Conservation (phyloP, 2,888 invertebrate species). For the Eumerus sabulonum region DNA sequence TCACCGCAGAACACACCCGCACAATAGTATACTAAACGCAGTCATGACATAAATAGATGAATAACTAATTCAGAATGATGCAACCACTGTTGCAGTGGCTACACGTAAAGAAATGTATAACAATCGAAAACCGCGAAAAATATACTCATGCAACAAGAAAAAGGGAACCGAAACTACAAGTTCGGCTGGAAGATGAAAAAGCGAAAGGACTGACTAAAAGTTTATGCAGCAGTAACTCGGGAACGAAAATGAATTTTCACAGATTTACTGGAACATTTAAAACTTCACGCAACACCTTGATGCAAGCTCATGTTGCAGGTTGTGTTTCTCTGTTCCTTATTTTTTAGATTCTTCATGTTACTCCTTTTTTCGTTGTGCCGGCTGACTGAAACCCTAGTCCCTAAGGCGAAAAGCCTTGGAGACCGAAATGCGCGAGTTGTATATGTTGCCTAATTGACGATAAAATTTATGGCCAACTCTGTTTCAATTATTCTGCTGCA, state of each 20-base stretch:
- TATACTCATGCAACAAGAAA: constrained; percentile 27
- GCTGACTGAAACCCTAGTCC: constrained; percentile 31
- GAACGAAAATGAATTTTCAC: constrained; percentile 58
- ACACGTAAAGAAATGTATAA: constrained; percentile 7
- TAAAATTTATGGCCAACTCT: constrained; percentile 64
- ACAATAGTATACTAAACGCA: not conserved
- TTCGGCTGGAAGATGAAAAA: constrained; percentile 23
- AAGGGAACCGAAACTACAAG: constrained; percentile 27
- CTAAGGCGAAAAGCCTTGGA: constrained; percentile 30
- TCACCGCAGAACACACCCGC: constrained; percentile 28
- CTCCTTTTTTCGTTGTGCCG: constrained; percentile 14
- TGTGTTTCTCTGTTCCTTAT: constrained; percentile 1
- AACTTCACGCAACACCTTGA: constrained; percentile 9
- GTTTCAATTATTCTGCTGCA: constrained; percentile 53
- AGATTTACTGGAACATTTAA: constrained; percentile 45
- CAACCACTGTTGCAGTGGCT: constrained; percentile 47
- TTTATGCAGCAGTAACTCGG: constrained; percentile 36
- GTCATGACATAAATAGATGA: constrained; percentile 32
- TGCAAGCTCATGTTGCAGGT: not conserved
- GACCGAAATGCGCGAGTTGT: constrained; percentile 16
- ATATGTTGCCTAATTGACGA: constrained; percentile 66
- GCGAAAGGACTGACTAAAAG: constrained; percentile 22
- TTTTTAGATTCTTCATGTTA: constrained; percentile 12
- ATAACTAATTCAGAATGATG: constrained; percentile 63
- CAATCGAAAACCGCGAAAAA: no score